phyloP scores from a whole-genome alignment of 1,140 invertebrate species.

The Bradynema listronoti region DNA sequence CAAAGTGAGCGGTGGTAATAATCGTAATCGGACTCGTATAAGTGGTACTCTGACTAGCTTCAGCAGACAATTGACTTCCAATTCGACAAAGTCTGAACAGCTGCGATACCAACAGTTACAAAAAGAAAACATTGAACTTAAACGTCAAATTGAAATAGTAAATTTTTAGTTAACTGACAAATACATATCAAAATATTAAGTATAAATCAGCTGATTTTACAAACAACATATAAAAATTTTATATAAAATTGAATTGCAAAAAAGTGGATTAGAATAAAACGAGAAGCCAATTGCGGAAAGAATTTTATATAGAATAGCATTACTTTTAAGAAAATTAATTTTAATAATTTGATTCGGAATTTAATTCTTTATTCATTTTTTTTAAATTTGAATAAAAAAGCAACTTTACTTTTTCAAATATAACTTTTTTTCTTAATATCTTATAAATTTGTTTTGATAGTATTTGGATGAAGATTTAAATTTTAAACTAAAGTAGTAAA shows the following conservation, averaged over 20 bases:
- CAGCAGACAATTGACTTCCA: constrained; percentile 2
- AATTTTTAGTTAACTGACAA: constrained; percentile 27
- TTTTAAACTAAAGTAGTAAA: no score
- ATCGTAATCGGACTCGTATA: no score
- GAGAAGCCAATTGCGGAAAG: background rate
- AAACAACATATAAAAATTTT: background rate
- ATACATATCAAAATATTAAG: background rate
- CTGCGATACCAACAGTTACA: constrained; percentile 86
- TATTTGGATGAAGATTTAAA: no score
- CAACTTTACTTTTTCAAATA: no score
- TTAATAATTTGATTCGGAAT: background rate
- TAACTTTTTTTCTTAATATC: no score
- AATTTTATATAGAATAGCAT: background rate
- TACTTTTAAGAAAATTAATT: background rate
- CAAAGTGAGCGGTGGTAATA: no score
- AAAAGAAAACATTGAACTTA: constrained; percentile 87
- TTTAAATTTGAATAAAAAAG: no score
- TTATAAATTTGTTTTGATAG: no score
- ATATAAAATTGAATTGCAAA: background rate
- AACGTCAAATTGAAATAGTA: constrained; percentile 84
- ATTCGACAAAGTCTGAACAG: constrained; percentile 66
- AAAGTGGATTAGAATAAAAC: background rate
- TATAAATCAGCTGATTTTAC: background rate
- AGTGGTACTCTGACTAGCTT: no score
- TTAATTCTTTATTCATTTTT: no score